Evolutionary conservation across 2,797 vertebrate species (phyloP), one percentile per base, ranked within the genome.

Genomic region (Oryzias sinensis): DNA sequence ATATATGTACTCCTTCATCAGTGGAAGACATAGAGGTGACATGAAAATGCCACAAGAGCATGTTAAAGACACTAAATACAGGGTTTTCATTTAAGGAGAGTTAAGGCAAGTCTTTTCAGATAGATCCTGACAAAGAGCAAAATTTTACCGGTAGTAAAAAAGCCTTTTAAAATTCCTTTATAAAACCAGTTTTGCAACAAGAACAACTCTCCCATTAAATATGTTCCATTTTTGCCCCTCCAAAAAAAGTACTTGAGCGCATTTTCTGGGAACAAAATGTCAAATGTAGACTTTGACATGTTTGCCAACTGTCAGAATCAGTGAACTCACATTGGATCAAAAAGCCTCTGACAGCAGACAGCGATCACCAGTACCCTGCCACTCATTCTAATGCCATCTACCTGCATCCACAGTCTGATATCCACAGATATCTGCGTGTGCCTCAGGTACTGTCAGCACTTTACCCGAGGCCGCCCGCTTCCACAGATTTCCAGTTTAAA

Each of bases 381-480:
- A 79, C 48, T 85, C 76, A 67, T 47, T 62, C 55, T 69, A 60
- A 69, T 59, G 57, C 37, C 42, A 18, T 71, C 71, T 59, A 76
- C 65, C 70, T 69, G 63, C 62, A 43, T 62, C 66, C 51, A 9
- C 40, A 52, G 70, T 41, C 24, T 33, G 49, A 73, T 47, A 77
- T 24, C 16, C 41, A 48, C 43, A n/a, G 8, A 76, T 49, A 76
- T 58, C 43, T 66, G 63, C 66, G 9, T 11, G 33, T 11, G 33
- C 11, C 33, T 37, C 33, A 37, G 27, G 16, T 8, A 15, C 49
- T 42, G 53, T 50, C 68, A 53, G 43, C 53, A 25, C 42, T 2
- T 59, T 25, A 45, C 60, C 22, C 11, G 33, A 37, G 33, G 33
- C 33, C 3, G 33, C 33, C 33, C 33, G 33, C 33, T 37, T 37